Conservation (phyloP, 2,797 vertebrate genomes). For the Odontamblyopus lacepedii region DNA sequence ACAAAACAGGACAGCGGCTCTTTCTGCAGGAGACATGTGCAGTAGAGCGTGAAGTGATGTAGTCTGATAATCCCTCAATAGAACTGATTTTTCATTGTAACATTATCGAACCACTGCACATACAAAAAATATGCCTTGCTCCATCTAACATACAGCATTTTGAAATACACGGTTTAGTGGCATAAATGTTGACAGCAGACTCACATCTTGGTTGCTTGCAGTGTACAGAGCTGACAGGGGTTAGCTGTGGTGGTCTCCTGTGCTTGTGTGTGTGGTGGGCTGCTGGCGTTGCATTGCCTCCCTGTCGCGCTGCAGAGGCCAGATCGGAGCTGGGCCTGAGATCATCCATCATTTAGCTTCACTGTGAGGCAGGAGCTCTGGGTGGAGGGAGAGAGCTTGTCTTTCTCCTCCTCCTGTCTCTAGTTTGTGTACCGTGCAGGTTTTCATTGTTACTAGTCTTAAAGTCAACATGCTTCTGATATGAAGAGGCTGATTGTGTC, state of each 20-base stretch:
- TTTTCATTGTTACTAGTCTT: constrained; percentile 27
- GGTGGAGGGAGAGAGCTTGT: constrained; percentile 38
- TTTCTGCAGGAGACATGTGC: no score
- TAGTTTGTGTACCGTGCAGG: constrained; percentile 39
- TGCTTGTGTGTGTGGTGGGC: constrained; percentile 47
- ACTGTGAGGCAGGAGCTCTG: constrained; percentile 34
- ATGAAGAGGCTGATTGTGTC: constrained; percentile 19
- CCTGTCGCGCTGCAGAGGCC: constrained; percentile 29
- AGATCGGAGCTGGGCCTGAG: constrained; percentile 39
- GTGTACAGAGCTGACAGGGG: constrained; percentile 49
- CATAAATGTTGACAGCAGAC: constrained; percentile 12
- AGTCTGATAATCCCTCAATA: neutral
- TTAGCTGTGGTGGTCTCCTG: constrained; percentile 37
- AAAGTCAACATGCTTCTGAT: constrained; percentile 30
- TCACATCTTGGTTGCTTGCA: constrained; percentile 48
- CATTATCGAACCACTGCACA: neutral
- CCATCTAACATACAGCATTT: neutral
- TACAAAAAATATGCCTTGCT: neutral
- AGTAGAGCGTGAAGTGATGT: no score
- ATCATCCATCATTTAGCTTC: constrained; percentile 27
- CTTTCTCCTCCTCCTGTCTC: constrained; percentile 39
- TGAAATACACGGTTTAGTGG: neutral
- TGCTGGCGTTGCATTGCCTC: constrained; percentile 45
- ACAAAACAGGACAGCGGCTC: no score
- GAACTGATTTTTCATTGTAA: neutral